Evolutionary conservation across 2,113 vertebrate species (phyloP), one percentile per base, ranked within the genome.

Genomic region (Ameiurus melas): DNA sequence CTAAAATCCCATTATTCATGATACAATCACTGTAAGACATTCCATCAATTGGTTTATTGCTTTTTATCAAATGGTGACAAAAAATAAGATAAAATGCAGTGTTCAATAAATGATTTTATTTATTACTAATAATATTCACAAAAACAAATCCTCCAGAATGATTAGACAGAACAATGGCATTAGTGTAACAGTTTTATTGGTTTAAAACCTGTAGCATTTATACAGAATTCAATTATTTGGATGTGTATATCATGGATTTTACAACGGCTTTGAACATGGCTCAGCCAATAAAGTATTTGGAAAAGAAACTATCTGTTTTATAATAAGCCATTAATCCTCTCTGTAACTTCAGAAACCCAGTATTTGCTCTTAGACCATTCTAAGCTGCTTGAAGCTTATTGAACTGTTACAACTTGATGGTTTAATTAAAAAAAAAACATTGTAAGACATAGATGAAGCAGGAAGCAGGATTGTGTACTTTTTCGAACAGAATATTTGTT

Each of bases 291-390:
- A 53, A 78, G 73, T 75, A 4, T 68, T 43, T 43, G 5, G 25
- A 5, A 77, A 51, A 51, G 39, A 78, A 47, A 51, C 36, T n/a
- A 79, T 79, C 27, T 20, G 78, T 33, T 81, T 81, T 81, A 57
- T 58, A 81, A 57, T 81, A 81, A 81, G 30, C n/a, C 53, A 81
- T 57, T 81, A 81, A 81, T 81, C 78, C 78, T 57, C n/a, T 33
- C n/a, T 55, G 53, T 33, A 57, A 81, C 53, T 81, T 33, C 47
- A 30, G 27, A 55, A 80, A 33, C 27, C 14, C 5, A 9, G 51
- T 17, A 80, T 30, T 58, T 81, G 53, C 78, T 79, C 14, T 19
- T 81, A 57, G n/a, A 33, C 78, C 14, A 5, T 81, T 81, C 53
- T 81, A 81, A 81, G 78, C 51, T 33, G 78, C n/a, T 33, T 81